phyloP scores from a whole-genome alignment of 1,140 invertebrate genomes.

The Leptopilina clavipes region DNA sequence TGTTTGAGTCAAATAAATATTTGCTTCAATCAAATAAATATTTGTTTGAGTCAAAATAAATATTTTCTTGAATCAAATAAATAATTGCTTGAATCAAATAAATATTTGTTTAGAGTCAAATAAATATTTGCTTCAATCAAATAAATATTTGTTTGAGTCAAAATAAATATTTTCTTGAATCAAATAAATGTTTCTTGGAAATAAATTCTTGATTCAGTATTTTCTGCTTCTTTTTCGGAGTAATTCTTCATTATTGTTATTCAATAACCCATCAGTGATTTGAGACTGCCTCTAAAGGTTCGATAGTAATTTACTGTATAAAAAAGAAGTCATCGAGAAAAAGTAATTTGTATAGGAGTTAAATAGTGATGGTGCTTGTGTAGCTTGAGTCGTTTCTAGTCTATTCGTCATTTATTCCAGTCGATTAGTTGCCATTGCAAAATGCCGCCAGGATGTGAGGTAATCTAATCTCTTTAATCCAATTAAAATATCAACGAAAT shows the following conservation, averaged over 20 bases:
- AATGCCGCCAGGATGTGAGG: background rate
- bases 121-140: too few species aligned
- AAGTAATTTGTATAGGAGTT: constrained; percentile 9
- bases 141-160: too few species aligned
- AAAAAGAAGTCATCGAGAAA: background rate
- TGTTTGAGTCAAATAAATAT: too few species aligned
- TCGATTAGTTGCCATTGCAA: constrained; percentile 49
- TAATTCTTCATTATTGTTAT: background rate
- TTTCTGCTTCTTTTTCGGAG: too few species aligned
- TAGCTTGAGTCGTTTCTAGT: constrained; percentile 40
- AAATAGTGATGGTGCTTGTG: background rate
- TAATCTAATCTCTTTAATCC: background rate
- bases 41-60: too few species aligned
- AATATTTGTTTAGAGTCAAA: too few species aligned
- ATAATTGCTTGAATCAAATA: too few species aligned
- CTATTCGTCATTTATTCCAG: constrained; percentile 53
- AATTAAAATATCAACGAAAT: background rate
- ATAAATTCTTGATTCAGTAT: too few species aligned
- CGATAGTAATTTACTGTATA: background rate
- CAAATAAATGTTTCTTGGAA: too few species aligned
- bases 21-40: too few species aligned
- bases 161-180: too few species aligned
- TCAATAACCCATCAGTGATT: background rate
- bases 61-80: too few species aligned
- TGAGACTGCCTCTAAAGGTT: background rate